Base-by-base conservation (phyloP, 2,888 invertebrate genomes). In the Drosophila flavopinicola region DNA sequence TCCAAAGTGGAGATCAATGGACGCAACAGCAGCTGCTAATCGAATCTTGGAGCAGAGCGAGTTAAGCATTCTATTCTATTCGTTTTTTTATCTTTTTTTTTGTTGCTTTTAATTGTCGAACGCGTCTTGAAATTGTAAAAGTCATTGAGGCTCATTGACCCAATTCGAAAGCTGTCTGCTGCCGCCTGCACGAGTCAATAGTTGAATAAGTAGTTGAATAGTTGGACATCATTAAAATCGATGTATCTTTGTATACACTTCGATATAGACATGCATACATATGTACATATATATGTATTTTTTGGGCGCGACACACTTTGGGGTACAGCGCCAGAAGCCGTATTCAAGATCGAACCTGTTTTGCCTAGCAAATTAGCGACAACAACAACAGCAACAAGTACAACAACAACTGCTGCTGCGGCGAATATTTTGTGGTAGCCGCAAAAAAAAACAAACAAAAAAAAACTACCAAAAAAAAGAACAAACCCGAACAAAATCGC, bases 131-230 rank as follows among this genome's bases (percentile, higher is more conserved):
- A 73, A 66, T 73, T 76, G 52, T 76, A 59, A 73, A 77, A 80
- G 82, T 75, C 85, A 75, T 85, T 65, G 67, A 66, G 61, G 87
- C 87, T 86, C 87, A 86, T 80, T 80, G 80, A 80, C 80, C 80
- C 82, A 86, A 58, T 72, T 73, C 11, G 39, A 52, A 41, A 53
- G 52, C 47, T 15, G 38, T 6, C 42, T 9, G 20, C 23, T 30
- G 32, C 25, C 23, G 35, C 29, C 51, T 44, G 69, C 10, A 25
- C 17, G n/a, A 30, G 32, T 41, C 24, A 13, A 63, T 51, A 56
- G 54, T 70, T 75, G 47, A 47, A 69, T 44, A 49, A 35, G 54
- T 69, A 70, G 33, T 70, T 58, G 68, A 44, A 70, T 70, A 58
- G 71, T 59, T 71, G 71, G 33, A 38, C 58, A 75, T 75, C 71